These are phyloP conservation scores for Hyles lineata DNA, from an alignment of 2,888 invertebrate species.

Conservation along the genomic window DNA sequence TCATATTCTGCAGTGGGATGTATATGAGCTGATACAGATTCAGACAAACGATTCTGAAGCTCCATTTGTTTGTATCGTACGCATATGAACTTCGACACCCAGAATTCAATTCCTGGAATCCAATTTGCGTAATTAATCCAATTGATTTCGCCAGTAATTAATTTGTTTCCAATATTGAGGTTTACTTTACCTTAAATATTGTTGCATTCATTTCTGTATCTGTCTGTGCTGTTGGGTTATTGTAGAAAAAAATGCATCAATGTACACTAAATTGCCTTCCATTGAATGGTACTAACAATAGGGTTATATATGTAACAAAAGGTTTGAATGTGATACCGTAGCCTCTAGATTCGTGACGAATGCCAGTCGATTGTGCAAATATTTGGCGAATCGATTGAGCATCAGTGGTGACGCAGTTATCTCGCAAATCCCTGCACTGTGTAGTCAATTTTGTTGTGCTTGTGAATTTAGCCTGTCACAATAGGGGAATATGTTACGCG, in stretches of 20 bases:
- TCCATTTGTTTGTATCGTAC: too few species aligned
- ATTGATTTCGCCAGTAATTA: too few species aligned
- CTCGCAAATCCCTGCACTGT: background rate
- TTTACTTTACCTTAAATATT: background rate
- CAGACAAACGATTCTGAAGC: too few species aligned
- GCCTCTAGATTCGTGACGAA: constrained; percentile 21
- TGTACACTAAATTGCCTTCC: background rate
- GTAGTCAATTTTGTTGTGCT: background rate
- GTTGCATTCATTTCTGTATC: background rate
- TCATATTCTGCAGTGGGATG: too few species aligned
- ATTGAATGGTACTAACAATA: constrained; percentile 4
- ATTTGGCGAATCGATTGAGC: constrained; percentile 1
- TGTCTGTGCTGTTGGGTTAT: background rate
- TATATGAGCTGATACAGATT: too few species aligned
- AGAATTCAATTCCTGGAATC: too few species aligned
- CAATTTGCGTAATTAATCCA: too few species aligned
- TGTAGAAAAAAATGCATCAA: background rate
- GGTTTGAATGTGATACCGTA: background rate
- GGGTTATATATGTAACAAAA: background rate
- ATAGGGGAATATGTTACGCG: too few species aligned
- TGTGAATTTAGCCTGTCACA: background rate
- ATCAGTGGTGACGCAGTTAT: background rate
- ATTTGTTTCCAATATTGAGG: too few species aligned
- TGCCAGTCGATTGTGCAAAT: constrained; percentile 20
- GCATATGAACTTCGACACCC: too few species aligned